These are phyloP conservation scores for Reinhardtius hippoglossoides DNA, from an alignment of 2,113 vertebrate species.

Conservation along the genomic window DNA sequence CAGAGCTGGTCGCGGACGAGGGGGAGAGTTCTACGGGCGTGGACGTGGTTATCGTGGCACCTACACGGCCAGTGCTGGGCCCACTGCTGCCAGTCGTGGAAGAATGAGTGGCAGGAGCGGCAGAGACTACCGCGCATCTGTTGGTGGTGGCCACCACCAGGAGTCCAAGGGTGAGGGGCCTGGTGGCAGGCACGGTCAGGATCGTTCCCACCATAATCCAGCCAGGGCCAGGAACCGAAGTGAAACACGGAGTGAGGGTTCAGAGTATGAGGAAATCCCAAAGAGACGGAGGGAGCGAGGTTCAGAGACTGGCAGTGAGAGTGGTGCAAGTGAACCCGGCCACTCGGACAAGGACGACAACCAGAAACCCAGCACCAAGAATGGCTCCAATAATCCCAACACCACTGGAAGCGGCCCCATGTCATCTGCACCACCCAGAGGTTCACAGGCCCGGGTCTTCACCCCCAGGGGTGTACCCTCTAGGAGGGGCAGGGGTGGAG, in stretches of 20 bases:
- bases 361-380: conserved; percentile 77
- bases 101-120: conserved; percentile 84
- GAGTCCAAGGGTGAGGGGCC: conserved; percentile 82
- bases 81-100: conserved; percentile 65
- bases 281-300: conserved; percentile 91
- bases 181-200: conserved; percentile 68
- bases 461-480: conserved; percentile 92
- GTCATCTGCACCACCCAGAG: conserved; percentile 73
- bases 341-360: conserved; percentile 89
- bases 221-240: conserved; percentile 89
- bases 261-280: conserved; percentile 93
- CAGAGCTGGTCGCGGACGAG: conserved; percentile 82
- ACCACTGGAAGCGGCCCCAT: conserved; percentile 30
- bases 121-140: conserved; percentile 85
- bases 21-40: conserved; percentile 90
- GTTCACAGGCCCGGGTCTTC: conserved; percentile 87
- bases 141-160: conserved; percentile 74
- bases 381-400: conserved; percentile 65
- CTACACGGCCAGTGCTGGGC: conserved; percentile 74
- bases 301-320: conserved; percentile 92
- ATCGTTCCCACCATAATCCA: conserved; percentile 75
- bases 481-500: conserved; percentile 87
- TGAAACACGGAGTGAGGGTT: conserved; percentile 92
- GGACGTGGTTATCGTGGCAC: conserved; percentile 86
- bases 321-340: conserved; percentile 85